phyloP scores from a whole-genome alignment of 2,888 invertebrate genomes.

The Galerucella nymphaeae region DNA sequence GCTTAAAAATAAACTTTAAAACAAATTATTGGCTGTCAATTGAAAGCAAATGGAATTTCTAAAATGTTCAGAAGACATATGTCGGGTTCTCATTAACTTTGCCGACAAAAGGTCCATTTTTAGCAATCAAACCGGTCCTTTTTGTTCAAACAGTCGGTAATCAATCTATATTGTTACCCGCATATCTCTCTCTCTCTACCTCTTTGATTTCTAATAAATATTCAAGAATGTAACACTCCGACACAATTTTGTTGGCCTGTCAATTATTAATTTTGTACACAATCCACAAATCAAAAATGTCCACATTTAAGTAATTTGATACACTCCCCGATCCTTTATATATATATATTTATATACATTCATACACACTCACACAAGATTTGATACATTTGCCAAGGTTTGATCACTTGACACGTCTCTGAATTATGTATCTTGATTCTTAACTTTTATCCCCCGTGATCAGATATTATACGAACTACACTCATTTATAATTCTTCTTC shows the following conservation, averaged over 20 bases:
- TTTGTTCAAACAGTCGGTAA: slow-evolving; percentile 52
- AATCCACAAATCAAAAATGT: slow-evolving; percentile 14
- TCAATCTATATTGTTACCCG: slow-evolving; percentile 54
- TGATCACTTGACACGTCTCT: slow-evolving; percentile 46
- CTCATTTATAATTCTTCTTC: slow-evolving; percentile 45
- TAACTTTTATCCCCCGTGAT: slow-evolving; percentile 45
- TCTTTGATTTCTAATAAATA: slow-evolving; percentile 47
- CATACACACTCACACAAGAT: slow-evolving; percentile 31
- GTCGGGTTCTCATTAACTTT: slow-evolving; percentile 58
- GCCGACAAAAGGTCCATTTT: slow-evolving; percentile 62
- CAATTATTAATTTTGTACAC: not conserved
- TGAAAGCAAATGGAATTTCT: slow-evolving; percentile 48
- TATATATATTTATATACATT: slow-evolving; percentile 18
- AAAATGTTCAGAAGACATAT: slow-evolving; percentile 57
- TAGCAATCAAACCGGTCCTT: slow-evolving; percentile 59
- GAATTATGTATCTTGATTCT: slow-evolving; percentile 48
- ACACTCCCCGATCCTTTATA: slow-evolving; percentile 42
- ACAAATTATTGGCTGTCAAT: slow-evolving; percentile 48
- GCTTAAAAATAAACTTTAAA: slow-evolving; percentile 12
- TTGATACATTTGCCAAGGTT: slow-evolving; percentile 49
- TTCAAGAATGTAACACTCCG: slow-evolving; percentile 24
- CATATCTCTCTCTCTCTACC: slow-evolving; percentile 43
- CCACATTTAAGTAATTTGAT: slow-evolving; percentile 47
- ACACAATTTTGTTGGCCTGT: not conserved
- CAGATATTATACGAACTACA: slow-evolving; percentile 45